Conservation (phyloP, 2,888 invertebrate species). For the Leptothorax acervorum region DNA sequence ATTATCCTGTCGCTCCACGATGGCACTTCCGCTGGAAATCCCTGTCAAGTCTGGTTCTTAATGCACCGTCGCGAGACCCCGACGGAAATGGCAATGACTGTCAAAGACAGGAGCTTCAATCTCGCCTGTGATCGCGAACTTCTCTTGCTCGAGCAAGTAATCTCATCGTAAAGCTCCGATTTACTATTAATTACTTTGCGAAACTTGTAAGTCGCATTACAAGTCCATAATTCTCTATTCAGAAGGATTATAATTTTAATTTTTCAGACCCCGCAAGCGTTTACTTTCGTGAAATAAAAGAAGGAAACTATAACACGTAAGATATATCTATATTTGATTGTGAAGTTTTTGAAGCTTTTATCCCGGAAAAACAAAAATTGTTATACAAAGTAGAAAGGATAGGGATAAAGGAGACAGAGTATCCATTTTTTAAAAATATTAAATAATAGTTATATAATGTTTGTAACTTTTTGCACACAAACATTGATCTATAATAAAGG, state of each 20-base stretch:
- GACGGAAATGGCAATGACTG: slow-evolving; percentile 50
- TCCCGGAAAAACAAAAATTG: slow-evolving; percentile 26
- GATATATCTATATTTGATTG: slow-evolving; percentile 38
- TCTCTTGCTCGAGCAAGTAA: neutral
- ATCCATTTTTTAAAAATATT: neutral
- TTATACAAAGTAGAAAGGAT: neutral
- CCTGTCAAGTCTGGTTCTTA: slow-evolving; percentile 33
- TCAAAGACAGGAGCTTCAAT: slow-evolving; percentile 33
- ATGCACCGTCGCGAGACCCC: slow-evolving; percentile 25
- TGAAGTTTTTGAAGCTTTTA: slow-evolving; percentile 40
- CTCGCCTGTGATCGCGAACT: neutral
- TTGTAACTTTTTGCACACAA: neutral
- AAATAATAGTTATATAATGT: neutral
- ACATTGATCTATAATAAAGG: neutral
- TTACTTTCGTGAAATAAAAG: slow-evolving; percentile 22
- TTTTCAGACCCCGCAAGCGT: neutral
- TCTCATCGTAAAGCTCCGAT: neutral
- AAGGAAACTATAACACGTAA: neutral
- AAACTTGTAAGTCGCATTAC: slow-evolving; percentile 13
- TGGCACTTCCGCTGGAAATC: slow-evolving; percentile 42
- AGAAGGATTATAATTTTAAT: neutral
- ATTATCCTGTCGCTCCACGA: slow-evolving; percentile 50
- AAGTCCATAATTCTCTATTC: neutral
- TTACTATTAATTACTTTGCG: neutral
- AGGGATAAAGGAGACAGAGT: neutral